Evolutionary conservation across 1,140 invertebrate genomes (phyloP).

Genomic region (Bombus huntii): DNA sequence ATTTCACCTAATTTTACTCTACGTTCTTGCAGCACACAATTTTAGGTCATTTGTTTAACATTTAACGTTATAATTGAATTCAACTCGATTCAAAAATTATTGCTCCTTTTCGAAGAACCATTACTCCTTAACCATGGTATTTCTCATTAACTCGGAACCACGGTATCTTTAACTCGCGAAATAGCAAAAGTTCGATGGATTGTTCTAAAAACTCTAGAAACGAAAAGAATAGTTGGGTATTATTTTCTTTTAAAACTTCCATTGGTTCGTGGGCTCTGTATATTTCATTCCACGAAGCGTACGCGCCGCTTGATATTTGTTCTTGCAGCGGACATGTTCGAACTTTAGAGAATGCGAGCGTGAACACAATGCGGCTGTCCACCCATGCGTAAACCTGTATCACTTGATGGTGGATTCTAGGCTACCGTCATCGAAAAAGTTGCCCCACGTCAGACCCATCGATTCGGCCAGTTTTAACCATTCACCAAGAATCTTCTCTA

Average conservation of each 20-base stretch:
- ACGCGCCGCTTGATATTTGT: slow-evolving; percentile 27
- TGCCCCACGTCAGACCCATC: no score
- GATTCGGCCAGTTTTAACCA: neutral
- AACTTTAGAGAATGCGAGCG: slow-evolving; percentile 27
- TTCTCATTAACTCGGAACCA: neutral
- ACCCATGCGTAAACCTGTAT: slow-evolving; percentile 41
- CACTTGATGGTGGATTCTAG: slow-evolving; percentile 25
- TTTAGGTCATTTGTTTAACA: no score
- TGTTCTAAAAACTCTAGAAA: neutral
- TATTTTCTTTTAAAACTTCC: neutral
- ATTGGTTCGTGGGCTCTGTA: neutral
- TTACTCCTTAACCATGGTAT: neutral
- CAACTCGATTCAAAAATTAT: neutral
- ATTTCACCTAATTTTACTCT: no score
- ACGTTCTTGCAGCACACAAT: no score
- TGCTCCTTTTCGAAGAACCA: neutral
- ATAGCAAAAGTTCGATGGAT: neutral
- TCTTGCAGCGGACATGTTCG: slow-evolving; percentile 15
- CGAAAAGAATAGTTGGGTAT: neutral
- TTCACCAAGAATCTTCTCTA: no score
- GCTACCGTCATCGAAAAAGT: slow-evolving; percentile 15
- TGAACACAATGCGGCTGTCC: slow-evolving; percentile 40
- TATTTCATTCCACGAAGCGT: neutral
- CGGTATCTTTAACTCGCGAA: neutral
- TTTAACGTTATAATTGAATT: no score